A percentile compares a stretch with the other conserved stretches of the same genome.
Evolutionary conservation across 2,113 vertebrate genomes (phyloP).

Genomic region (Ardeotis arabs): DNA sequence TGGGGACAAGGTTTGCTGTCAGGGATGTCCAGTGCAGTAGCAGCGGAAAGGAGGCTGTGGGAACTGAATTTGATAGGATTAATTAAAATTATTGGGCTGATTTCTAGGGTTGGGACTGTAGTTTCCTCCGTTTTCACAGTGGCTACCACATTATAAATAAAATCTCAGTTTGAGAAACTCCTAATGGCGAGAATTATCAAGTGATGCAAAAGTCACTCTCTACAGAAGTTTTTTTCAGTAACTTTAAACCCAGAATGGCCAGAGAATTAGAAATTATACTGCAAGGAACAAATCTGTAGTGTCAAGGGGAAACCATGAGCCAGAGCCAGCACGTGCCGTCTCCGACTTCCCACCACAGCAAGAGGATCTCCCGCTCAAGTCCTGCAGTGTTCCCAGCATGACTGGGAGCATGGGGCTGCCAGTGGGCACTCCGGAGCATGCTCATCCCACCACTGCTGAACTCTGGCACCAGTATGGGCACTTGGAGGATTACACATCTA

Average conservation of each 20-base stretch:
- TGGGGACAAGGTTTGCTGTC: background rate
- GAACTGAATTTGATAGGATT: background rate
- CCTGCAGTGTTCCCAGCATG: rapidly evolving
- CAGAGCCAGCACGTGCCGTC: rapidly evolving
- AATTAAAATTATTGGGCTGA: background rate
- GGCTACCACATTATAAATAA: background rate
- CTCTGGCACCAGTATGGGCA: background rate
- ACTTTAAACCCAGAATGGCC: background rate
- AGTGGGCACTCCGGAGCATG: rapidly evolving
- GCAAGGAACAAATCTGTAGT: background rate
- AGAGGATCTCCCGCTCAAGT: background rate
- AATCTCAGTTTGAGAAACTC: background rate
- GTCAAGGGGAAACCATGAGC: background rate
- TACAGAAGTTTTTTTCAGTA: background rate
- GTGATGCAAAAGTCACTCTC: background rate
- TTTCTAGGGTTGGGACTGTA: background rate
- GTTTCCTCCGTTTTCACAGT: background rate
- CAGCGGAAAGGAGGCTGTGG: background rate
- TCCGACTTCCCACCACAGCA: background rate
- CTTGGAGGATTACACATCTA: background rate
- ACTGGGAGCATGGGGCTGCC: background rate
- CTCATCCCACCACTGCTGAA: background rate
- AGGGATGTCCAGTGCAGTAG: background rate
- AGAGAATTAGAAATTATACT: background rate
- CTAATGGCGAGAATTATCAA: background rate